These are phyloP conservation scores for Paradoxurus hermaphroditus DNA, from an alignment of 2,113 vertebrate genomes.

Conservation along the genomic window DNA sequence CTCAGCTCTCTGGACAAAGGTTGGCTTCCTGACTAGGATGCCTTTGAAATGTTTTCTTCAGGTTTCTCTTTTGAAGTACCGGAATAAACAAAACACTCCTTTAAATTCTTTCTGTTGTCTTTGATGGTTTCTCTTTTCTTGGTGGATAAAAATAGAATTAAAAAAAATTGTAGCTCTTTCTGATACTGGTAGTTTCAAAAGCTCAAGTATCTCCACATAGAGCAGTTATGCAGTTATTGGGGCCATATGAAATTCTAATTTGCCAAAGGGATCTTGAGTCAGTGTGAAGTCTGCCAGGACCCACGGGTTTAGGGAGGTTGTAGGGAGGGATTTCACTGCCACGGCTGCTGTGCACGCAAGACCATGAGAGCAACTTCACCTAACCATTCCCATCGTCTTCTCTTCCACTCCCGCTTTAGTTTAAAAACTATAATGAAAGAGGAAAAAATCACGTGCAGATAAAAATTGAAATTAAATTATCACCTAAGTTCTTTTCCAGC, in stretches of 20 bases:
- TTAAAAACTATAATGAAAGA: not conserved
- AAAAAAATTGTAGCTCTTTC: not conserved
- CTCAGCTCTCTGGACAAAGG: not conserved
- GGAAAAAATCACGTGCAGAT: not conserved
- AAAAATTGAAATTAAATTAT: not conserved
- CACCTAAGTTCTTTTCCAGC: not conserved
- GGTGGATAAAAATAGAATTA: conserved; percentile 1
- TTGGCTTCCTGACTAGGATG: conserved; percentile 29
- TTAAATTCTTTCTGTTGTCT: conserved; percentile 32
- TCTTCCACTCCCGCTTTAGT: not conserved
- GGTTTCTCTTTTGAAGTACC: conserved; percentile 14
- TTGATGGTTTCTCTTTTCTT: not conserved
- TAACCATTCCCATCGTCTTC: not conserved
- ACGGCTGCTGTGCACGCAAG: not conserved
- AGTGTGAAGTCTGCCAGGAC: not conserved
- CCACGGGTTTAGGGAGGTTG: not conserved
- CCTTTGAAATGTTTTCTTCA: conserved; percentile 47
- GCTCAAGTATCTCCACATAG: not conserved
- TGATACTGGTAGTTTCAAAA: not conserved
- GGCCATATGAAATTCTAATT: conserved; percentile 11
- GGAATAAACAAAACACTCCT: not conserved
- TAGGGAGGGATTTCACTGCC: not conserved
- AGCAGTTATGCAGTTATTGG: not conserved
- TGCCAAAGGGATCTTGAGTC: not conserved
- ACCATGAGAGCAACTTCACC: not conserved